These are phyloP conservation scores for Limonius californicus DNA, from an alignment of 1,140 invertebrate species.

Conservation along the genomic window DNA sequence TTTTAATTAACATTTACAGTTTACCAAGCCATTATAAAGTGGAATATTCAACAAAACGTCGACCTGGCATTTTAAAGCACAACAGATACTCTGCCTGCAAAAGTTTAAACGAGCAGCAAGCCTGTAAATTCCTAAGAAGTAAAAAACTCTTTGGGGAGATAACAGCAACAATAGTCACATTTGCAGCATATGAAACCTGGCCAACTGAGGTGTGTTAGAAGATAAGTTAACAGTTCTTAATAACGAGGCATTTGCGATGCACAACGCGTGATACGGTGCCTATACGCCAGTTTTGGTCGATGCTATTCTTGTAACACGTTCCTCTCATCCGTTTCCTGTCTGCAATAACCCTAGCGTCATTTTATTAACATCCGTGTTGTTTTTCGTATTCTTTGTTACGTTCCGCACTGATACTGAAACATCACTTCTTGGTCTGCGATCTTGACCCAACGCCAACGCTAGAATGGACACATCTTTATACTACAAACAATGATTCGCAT, in stretches of 20 bases:
- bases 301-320: slow-evolving; percentile 7
- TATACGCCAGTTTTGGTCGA: background rate
- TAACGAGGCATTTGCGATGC: slow-evolving; percentile 10
- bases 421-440: background rate
- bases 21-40: too few relatives aligned
- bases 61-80: too few relatives aligned
- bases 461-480: background rate
- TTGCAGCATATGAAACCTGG: too few relatives aligned
- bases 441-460: background rate
- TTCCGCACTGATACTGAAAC: background rate
- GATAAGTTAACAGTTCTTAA: background rate
- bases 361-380: slow-evolving; percentile 12
- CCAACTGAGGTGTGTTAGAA: too few relatives aligned
- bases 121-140: too few relatives aligned
- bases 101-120: too few relatives aligned
- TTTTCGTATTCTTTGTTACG: background rate
- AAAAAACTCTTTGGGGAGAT: too few relatives aligned
- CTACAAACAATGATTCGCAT: background rate
- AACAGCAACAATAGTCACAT: too few relatives aligned
- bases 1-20: too few relatives aligned
- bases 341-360: background rate
- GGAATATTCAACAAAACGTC: too few relatives aligned
- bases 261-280: background rate
- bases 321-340: slow-evolving; percentile 7
- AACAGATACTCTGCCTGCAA: too few relatives aligned